These are phyloP conservation scores for Torymus auratus DNA, from an alignment of 2,888 invertebrate genomes.

Conservation along the genomic window DNA sequence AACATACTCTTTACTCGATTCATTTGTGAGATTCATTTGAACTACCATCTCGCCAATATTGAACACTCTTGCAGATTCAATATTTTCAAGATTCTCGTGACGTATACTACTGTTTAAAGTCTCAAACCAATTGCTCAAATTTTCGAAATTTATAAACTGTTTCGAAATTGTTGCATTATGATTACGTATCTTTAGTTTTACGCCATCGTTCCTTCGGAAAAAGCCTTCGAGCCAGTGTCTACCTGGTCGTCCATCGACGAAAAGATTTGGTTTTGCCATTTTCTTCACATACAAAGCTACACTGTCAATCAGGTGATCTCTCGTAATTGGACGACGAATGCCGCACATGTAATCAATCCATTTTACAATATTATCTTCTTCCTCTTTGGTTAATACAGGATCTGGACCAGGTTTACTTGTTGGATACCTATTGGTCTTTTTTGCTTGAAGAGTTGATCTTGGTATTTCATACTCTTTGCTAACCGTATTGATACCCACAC, in stretches of 20 bases:
- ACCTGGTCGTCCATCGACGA: conserved; percentile 20
- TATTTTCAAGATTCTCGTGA: neutral
- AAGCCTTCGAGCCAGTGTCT: conserved; percentile 28
- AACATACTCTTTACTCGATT: neutral
- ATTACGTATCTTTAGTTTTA: neutral
- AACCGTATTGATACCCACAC: neutral
- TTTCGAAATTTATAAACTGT: neutral
- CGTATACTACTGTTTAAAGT: neutral
- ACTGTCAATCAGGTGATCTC: conserved; percentile 28
- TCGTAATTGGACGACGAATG: conserved; percentile 10
- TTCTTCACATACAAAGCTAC: conserved; percentile 20
- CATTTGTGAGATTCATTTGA: neutral
- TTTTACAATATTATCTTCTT: conserved; percentile 19
- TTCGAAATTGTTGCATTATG: neutral
- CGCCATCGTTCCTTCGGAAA: neutral
- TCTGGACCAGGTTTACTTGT: neutral
- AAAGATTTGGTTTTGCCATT: conserved; percentile 10
- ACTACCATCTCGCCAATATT: conserved; percentile 26
- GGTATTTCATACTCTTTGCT: conserved; percentile 32
- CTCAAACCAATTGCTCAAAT: conserved; percentile 19
- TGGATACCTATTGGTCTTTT: conserved; percentile 8
- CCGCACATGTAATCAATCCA: conserved; percentile 38
- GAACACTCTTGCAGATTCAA: conserved; percentile 16
- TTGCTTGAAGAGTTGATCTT: conserved; percentile 33
- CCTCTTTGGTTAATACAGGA: neutral